Base-by-base conservation (phyloP, 53 echinoderm and acorn worm species). In the Actinopyga echinites region DNA sequence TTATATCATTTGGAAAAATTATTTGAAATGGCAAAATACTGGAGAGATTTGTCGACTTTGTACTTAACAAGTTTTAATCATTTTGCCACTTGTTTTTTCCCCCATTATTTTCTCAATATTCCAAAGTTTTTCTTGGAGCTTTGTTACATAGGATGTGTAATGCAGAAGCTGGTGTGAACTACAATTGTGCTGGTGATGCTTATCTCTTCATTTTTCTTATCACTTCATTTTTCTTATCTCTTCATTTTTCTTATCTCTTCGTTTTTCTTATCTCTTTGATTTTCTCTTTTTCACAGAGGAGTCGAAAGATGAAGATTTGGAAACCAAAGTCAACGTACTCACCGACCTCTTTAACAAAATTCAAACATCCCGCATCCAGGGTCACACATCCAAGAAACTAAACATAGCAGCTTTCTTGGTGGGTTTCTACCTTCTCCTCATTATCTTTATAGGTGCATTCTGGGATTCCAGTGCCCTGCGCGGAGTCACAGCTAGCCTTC, bases 361-460 rank as follows among this genome's bases (percentile, higher is more conserved):
- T 21, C 81, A 80, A 4, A 80, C 81, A 23, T n/a, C 60, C 6
- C 81, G 81, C 60, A 62, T 80, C 45, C 81, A 80, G 63, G 62
- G 62, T 12, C 37, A 80, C 25, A 5, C 81, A 1, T 22, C 81
- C 63, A 80, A 80, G 81, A 80, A 80, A 45, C 23, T 80, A 3
- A 80, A 80, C 33, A 62, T 80, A 31, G 81, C 81, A 4, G 60
- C 60, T 2, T 59, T 80, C 43, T 40, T 62, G 40, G 30, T 80
- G 4, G 81, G 81, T 26, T 80, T 80, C 25, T 80, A 20, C 29
- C 60, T 80, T 0, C 63, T 80, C 17, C 10, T 80, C 2, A 80
- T 80, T 2, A 80, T 80, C 24, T 80, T 80, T 43, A 62, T 80
- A 21, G 57, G 81, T 59, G 35, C 81, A 17, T 80, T 80, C 62